phyloP scores from a whole-genome alignment of 2,797 vertebrate genomes.

The Emydoidea blandingii region DNA sequence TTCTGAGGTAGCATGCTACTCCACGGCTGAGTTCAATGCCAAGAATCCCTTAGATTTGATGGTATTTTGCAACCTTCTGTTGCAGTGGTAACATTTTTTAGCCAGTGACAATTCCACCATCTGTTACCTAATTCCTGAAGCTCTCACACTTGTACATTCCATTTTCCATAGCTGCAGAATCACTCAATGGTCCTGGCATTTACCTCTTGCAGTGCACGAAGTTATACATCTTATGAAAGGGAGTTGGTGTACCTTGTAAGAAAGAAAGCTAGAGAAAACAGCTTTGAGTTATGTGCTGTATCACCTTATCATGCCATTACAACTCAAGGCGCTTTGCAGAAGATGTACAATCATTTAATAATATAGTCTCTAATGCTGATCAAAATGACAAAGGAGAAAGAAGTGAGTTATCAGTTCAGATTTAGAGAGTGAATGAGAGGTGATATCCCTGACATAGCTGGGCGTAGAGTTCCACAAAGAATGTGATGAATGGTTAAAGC shows the following conservation, averaged over 20 bases:
- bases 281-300: not conserved
- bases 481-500: not conserved
- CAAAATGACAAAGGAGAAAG: not conserved
- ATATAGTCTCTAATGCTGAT: not conserved
- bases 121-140: constrained; percentile 7
- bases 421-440: not conserved
- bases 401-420: not conserved
- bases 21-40: not conserved
- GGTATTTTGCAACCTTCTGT: not conserved
- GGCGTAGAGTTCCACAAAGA: not conserved
- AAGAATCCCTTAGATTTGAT: not conserved
- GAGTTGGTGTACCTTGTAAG: not conserved
- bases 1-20: not conserved
- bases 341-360: not conserved
- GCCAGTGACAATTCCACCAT: not conserved
- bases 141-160: not conserved
- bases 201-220: not conserved
- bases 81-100: not conserved
- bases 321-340: constrained; percentile 33
- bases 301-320: not conserved
- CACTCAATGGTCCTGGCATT: not conserved
- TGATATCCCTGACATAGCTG: not conserved
- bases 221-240: not conserved
- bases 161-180: not conserved
- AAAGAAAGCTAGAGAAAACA: not conserved